Evolutionary conservation across 2,797 vertebrate genomes (phyloP).

Genomic region (Melanogrammus aeglefinus): DNA sequence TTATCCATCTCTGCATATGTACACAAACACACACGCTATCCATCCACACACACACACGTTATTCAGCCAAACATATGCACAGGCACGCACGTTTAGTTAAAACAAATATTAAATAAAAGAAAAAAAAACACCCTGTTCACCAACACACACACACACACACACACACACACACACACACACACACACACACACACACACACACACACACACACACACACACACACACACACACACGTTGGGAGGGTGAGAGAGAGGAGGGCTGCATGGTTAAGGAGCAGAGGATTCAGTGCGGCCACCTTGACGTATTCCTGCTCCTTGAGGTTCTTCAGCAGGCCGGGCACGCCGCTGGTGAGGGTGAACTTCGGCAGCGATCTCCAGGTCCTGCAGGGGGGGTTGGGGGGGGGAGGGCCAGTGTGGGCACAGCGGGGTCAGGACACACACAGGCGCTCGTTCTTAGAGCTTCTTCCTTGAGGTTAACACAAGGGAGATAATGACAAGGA

Average conservation of each 20-base stretch:
- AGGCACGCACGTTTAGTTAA: no score
- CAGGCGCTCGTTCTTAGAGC: slow-evolving; percentile 19
- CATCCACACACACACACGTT: no score
- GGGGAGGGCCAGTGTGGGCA: slow-evolving; percentile 10
- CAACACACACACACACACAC: no score
- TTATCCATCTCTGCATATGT: no score
- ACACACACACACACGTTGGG: neutral
- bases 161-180: no score
- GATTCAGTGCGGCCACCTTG: slow-evolving; percentile 74
- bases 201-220: no score
- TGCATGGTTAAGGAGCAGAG: neutral
- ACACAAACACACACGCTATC: no score
- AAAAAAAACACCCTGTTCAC: no score
- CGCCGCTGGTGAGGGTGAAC: slow-evolving; percentile 84
- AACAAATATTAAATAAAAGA: no score
- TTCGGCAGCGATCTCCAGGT: slow-evolving; percentile 96
- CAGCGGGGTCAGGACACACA: slow-evolving; percentile 36
- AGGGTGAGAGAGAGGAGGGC: neutral
- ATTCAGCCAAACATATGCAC: no score
- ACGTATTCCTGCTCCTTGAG: slow-evolving; percentile 85
- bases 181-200: no score
- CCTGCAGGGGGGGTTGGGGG: slow-evolving; percentile 69
- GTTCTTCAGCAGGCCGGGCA: slow-evolving; percentile 79
- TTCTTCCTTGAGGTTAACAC: slow-evolving; percentile 3
- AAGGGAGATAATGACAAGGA: neutral